Percentiles rank a stretch among this genome's conserved stretches.
Conservation (phyloP, 2,888 invertebrate species). For the Lasioglossum villosulum region DNA sequence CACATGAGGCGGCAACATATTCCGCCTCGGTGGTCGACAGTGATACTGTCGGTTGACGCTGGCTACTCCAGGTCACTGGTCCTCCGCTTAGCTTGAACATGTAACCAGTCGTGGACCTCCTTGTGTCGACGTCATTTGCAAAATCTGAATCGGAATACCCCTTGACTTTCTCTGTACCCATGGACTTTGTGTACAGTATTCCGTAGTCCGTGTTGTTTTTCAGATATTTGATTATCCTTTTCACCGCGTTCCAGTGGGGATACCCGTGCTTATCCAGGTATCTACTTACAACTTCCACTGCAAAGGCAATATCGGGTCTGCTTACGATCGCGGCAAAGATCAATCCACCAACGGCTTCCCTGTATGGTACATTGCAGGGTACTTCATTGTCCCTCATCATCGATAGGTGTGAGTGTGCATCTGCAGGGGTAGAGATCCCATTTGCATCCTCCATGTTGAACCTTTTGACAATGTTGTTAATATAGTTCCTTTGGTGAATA, state of each 20-base stretch:
- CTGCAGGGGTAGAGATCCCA: background rate
- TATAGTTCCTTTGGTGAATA: background rate
- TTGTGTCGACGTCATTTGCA: background rate
- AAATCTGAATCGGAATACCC: background rate
- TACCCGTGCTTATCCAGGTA: background rate
- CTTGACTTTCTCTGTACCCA: background rate
- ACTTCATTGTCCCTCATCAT: background rate
- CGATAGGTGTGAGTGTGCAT: background rate
- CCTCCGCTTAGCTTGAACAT: background rate
- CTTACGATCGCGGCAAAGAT: background rate
- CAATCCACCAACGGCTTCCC: background rate
- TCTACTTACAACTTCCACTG: background rate
- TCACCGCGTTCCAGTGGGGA: background rate
- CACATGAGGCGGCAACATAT: too few relatives aligned
- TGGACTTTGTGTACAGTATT: background rate
- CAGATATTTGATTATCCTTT: background rate
- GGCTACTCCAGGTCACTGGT: slow-evolving; percentile 3
- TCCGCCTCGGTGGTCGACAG: too few relatives aligned
- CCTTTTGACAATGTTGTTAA: background rate
- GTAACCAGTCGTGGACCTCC: slow-evolving; percentile 6
- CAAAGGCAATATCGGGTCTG: background rate
- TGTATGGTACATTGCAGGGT: background rate
- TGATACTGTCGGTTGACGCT: background rate
- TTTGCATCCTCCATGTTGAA: background rate
- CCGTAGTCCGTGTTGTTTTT: background rate